Percentiles rank a stretch among this genome's conserved stretches.
Conservation (phyloP, 2,888 invertebrate species). For the Odontocolon sp. region DNA sequence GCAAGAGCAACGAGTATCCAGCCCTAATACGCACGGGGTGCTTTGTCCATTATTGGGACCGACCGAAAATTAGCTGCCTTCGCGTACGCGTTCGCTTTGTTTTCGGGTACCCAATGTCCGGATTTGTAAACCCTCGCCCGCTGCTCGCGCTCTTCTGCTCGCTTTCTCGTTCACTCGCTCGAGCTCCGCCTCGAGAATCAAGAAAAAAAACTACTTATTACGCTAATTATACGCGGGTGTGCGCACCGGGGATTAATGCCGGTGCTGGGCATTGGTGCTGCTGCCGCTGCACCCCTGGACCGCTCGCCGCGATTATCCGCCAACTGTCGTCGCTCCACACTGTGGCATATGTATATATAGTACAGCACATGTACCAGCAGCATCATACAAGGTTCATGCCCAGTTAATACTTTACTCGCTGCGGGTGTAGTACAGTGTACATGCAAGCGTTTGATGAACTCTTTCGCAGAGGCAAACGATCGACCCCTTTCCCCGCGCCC, state of each 20-base stretch:
- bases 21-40: constrained; percentile 60
- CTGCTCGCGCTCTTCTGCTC: constrained; percentile 35
- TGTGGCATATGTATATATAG: not conserved
- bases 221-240: constrained; percentile 79
- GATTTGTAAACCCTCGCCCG: constrained; percentile 42
- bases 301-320: constrained; percentile 71
- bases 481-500: not conserved
- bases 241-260: constrained; percentile 62
- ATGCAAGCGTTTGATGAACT: constrained; percentile 47
- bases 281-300: constrained; percentile 63
- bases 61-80: constrained; percentile 79
- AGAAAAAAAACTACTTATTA: constrained; percentile 78
- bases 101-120: constrained; percentile 71
- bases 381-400: not conserved
- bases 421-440: constrained; percentile 11
- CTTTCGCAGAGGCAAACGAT: constrained; percentile 42
- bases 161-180: constrained; percentile 35
- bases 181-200: constrained; percentile 70
- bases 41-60: constrained; percentile 72
- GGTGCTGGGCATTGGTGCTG: no score
- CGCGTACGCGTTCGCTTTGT: constrained; percentile 72
- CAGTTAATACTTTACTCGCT: constrained; percentile 1
- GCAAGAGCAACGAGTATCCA: constrained; percentile 42
- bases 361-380: not conserved
- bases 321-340: constrained; percentile 73